Percentiles rank a stretch among this genome's conserved stretches.
Conservation (phyloP, 2,888 invertebrate species). For the Coelinius sp. region DNA sequence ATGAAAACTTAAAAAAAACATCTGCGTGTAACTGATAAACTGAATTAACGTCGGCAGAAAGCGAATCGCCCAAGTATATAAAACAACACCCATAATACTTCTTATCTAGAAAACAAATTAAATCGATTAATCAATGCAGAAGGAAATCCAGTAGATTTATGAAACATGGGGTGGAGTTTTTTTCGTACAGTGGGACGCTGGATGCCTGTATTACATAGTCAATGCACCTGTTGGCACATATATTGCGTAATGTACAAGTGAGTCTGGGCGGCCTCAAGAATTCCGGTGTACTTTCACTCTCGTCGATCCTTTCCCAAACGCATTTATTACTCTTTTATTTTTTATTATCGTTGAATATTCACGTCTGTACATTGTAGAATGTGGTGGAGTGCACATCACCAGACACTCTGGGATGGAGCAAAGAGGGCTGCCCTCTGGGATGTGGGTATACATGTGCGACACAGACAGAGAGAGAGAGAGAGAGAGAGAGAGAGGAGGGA, state of each 20-base stretch:
- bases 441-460: conserved; percentile 19
- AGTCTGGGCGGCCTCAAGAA: conserved; percentile 55
- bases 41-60: conserved; percentile 32
- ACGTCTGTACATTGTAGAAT: background rate
- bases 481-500: too few relatives aligned
- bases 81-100: background rate
- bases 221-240: conserved; percentile 55
- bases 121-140: background rate
- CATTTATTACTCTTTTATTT: background rate
- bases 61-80: conserved; percentile 24
- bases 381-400: background rate
- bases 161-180: conserved; percentile 15
- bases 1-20: background rate
- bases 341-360: background rate
- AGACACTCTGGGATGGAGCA: background rate
- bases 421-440: background rate
- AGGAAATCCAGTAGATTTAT: conserved; percentile 7
- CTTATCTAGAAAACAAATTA: conserved; percentile 1
- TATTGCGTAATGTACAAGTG: conserved; percentile 49
- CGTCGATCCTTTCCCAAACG: conserved; percentile 30
- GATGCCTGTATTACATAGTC: conserved; percentile 38
- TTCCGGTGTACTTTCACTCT: conserved; percentile 65
- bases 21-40: conserved; percentile 19
- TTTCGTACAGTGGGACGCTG: conserved; percentile 9
- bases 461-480: background rate